Evolutionary conservation across 2,888 invertebrate species (phyloP).

Genomic region (Dasysyrphus albostriatus): DNA sequence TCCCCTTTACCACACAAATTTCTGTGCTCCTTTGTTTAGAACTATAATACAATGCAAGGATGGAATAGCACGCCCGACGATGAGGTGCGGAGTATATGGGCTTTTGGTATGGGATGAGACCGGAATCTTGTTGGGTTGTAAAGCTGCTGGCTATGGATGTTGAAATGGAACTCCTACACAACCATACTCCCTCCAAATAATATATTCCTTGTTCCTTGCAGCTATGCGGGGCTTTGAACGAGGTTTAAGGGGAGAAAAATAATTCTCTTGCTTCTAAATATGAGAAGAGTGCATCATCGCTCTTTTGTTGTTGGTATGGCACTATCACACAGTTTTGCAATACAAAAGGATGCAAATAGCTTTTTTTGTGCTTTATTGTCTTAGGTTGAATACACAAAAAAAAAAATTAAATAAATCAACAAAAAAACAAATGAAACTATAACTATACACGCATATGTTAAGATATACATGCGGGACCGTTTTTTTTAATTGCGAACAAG

Average conservation of each 20-base stretch:
- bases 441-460: neutral
- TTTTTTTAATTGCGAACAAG: too few relatives aligned
- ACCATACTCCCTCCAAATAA: conserved; percentile 10
- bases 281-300: conserved; percentile 56
- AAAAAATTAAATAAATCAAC: conserved; percentile 3
- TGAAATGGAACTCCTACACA: conserved; percentile 20
- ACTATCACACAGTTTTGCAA: conserved; percentile 54
- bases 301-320: conserved; percentile 50
- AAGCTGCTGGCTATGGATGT: conserved; percentile 46
- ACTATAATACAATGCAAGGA: conserved; percentile 41
- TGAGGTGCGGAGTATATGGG: neutral
- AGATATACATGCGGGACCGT: too few relatives aligned
- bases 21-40: conserved; percentile 57
- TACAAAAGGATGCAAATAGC: conserved; percentile 65
- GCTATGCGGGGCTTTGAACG: conserved; percentile 54
- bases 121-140: conserved; percentile 40
- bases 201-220: conserved; percentile 46
- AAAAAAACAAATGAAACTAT: neutral
- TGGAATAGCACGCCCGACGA: conserved; percentile 29
- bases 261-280: conserved; percentile 57
- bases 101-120: conserved; percentile 19
- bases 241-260: conserved; percentile 29
- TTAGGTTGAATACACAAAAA: conserved; percentile 35
- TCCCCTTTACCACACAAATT: conserved; percentile 47
- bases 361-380: conserved; percentile 36